Base-by-base conservation (phyloP, 2,888 invertebrate species). In the Agelastica alni region DNA sequence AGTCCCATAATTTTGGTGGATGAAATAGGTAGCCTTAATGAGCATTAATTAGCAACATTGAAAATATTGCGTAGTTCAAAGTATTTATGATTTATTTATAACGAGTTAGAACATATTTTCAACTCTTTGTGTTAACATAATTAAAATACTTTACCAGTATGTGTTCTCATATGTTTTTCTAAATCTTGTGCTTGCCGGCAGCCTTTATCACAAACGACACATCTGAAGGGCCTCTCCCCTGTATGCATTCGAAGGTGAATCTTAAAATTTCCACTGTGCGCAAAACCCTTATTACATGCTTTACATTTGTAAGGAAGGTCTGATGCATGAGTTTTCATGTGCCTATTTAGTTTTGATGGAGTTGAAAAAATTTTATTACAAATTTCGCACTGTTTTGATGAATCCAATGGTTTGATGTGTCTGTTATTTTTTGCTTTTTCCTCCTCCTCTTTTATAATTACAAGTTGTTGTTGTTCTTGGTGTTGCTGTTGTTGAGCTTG, bases 121-220 rank as follows among this genome's bases (percentile, higher is more conserved):
- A n/a, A n/a, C n/a, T n/a, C n/a, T n/a, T n/a, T n/a, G n/a, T n/a
- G n/a, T n/a, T n/a, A n/a, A n/a, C n/a, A n/a, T n/a, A n/a, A 22
- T n/a, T 14, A 10, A 16, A 14, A 36, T 16, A 17, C 16, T 12
- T 16, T 58, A 74, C 79, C 79, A 45, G 78, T 79, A 65, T 80
- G 80, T 7, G 77, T 77, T 52, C 78, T 66, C 72, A 77, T 74
- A 61, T 80, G 80, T 54, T 79, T 78, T 26, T 78, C 77, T 41
- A 79, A 68, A 66, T 79, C 78, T 51, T 78, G 78, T 6, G 77
- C 75, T 56, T 79, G 79, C 17, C 77, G 63, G 64, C 78, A 79
- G 4, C 75, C 75, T 60, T 77, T 79, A 55, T 71, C 69, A 61
- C 80, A 80, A 10, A 78, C 72, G 2, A 72, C 68, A 64, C 80